Conservation (phyloP, 2,888 invertebrate genomes). For the Sphaerophoria taeniata region DNA sequence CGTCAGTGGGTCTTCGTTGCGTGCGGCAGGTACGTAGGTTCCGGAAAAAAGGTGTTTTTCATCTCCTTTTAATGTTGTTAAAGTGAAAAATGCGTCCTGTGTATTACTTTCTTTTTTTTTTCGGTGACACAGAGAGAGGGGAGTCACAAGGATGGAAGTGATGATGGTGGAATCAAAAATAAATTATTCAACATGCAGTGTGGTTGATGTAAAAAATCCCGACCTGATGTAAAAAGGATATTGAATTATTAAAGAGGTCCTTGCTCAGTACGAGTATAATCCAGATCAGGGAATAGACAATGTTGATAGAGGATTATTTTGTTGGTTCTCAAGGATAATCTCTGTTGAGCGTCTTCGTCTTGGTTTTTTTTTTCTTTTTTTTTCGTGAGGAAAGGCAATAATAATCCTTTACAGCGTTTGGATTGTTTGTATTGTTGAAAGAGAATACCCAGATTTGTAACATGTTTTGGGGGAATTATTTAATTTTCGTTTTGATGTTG, state of each 20-base stretch:
- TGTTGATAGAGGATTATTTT: constrained; percentile 24
- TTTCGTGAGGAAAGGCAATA: too few relatives aligned
- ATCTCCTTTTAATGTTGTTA: constrained; percentile 20
- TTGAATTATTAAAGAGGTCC: constrained; percentile 57
- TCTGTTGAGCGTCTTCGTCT: neutral
- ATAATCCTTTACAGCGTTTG: too few relatives aligned
- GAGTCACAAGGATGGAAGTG: neutral
- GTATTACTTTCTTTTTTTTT: constrained; percentile 3
- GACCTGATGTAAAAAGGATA: constrained; percentile 25
- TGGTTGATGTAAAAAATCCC: constrained; percentile 44
- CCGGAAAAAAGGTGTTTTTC: constrained; percentile 7
- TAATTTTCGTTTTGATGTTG: too few relatives aligned
- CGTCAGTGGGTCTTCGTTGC: neutral
- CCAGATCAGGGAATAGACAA: constrained; percentile 26
- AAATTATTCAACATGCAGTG: constrained; percentile 58
- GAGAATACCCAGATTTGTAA: too few relatives aligned
- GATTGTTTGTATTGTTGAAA: too few relatives aligned
- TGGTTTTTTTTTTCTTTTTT: too few relatives aligned
- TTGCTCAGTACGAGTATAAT: constrained; percentile 1
- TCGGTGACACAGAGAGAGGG: neutral
- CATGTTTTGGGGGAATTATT: too few relatives aligned
- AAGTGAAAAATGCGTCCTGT: constrained; percentile 33
- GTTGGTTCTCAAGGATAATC: constrained; percentile 31
- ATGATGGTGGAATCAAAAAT: constrained; percentile 41
- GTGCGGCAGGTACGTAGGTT: neutral